A percentile compares a stretch with the other conserved stretches of the same genome.
phyloP scores from a whole-genome alignment of 92 coral and sea anemone genomes.

The Siderastrea siderea region DNA sequence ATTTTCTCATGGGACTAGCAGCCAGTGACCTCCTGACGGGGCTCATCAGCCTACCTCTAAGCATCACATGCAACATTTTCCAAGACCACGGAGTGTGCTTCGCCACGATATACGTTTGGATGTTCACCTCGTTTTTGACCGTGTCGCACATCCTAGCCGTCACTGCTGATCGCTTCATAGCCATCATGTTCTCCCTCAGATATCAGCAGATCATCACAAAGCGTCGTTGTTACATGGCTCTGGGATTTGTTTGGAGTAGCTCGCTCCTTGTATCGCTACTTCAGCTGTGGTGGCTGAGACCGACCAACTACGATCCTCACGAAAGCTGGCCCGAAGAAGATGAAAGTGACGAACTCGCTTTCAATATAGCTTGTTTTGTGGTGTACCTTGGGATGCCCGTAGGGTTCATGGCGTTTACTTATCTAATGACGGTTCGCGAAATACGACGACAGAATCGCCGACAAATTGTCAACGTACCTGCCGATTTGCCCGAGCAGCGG shows the following conservation, averaged over 20 bases:
- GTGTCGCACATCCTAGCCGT: slow-evolving; percentile 68
- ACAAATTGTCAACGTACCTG: slow-evolving; percentile 15
- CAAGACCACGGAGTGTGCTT: slow-evolving; percentile 52
- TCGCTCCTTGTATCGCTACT: slow-evolving; percentile 47
- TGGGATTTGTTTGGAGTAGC: slow-evolving; percentile 44
- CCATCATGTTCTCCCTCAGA: slow-evolving; percentile 58
- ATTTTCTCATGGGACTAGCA: slow-evolving; percentile 63
- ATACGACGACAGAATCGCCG: slow-evolving; percentile 62
- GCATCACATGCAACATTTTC: slow-evolving; percentile 59
- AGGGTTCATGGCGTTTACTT: slow-evolving; percentile 57
- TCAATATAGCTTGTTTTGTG: slow-evolving; percentile 39
- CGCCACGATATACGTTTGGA: slow-evolving; percentile 45
- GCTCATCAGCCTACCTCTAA: slow-evolving; percentile 56
- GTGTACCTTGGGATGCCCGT: slow-evolving; percentile 54
- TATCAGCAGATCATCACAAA: slow-evolving; percentile 63
- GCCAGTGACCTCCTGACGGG: slow-evolving; percentile 72
- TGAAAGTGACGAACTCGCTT: slow-evolving; percentile 42
- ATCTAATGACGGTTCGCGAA: slow-evolving; percentile 52
- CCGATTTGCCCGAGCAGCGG: slow-evolving; percentile 28
- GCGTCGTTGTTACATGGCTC: slow-evolving; percentile 42
- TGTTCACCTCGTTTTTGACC: slow-evolving; percentile 73
- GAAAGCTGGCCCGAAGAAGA: slow-evolving; percentile 34
- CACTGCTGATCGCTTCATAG: slow-evolving; percentile 72
- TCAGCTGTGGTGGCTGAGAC: slow-evolving; percentile 66
- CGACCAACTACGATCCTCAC: slow-evolving; percentile 37